Evolutionary conservation across 2,888 invertebrate genomes (phyloP).

Genomic region (Drosophila lacicola): DNA sequence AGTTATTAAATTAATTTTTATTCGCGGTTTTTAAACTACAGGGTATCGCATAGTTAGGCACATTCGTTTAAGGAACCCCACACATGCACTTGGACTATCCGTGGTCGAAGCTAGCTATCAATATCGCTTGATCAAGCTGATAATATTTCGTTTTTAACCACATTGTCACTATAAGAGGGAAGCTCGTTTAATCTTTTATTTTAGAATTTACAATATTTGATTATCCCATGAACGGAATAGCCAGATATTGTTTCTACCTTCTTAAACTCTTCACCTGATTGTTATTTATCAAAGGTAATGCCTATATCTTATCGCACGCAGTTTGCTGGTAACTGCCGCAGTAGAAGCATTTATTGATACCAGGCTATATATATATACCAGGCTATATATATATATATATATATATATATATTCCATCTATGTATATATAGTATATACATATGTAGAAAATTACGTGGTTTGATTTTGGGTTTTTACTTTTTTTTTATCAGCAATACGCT

Average conservation of each 20-base stretch:
- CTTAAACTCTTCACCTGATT: constrained; percentile 58
- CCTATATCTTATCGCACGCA: constrained; percentile 66
- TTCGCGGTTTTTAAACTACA: neutral
- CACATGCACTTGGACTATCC: neutral
- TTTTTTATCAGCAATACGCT: constrained; percentile 54
- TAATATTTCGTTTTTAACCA: neutral
- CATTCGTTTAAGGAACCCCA: neutral
- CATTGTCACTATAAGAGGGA: neutral
- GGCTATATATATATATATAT: constrained; percentile 4
- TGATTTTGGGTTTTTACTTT: constrained; percentile 42
- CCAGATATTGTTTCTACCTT: constrained; percentile 48
- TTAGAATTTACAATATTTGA: constrained; percentile 69
- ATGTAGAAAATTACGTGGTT: constrained; percentile 16
- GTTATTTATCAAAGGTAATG: constrained; percentile 67
- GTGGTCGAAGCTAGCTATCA: neutral
- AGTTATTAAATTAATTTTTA: no score
- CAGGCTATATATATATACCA: constrained; percentile 4
- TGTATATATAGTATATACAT: constrained; percentile 4
- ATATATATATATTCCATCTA: constrained; percentile 15
- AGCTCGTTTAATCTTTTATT: constrained; percentile 6
- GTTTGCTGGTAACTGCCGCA: constrained; percentile 65
- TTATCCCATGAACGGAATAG: constrained; percentile 67
- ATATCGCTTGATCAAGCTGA: constrained; percentile 27
- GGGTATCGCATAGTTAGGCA: neutral
- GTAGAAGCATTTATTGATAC: constrained; percentile 73